Conservation (phyloP, 2,113 vertebrate species). For the Brienomyrus brachyistius region DNA sequence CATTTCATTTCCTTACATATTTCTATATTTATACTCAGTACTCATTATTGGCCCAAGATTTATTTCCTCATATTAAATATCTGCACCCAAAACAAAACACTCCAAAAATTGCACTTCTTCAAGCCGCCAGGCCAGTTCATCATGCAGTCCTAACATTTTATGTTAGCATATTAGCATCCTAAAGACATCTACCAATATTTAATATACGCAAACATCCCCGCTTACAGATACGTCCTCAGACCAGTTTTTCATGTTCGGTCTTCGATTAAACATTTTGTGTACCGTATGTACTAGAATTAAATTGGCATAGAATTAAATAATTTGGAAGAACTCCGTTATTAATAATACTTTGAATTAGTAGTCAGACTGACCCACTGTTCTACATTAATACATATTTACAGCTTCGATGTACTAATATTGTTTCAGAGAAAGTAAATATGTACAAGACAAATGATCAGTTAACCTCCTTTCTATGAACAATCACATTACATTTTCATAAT, state of each 20-base stretch:
- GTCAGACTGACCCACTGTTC: background rate
- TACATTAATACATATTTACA: background rate
- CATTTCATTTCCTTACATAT: background rate
- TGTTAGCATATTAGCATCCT: background rate
- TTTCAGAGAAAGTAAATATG: background rate
- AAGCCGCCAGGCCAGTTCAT: background rate
- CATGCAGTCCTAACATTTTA: conserved; percentile 14
- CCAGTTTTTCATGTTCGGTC: background rate
- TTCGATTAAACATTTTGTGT: background rate
- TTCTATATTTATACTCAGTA: background rate
- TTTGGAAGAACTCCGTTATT: conserved; percentile 10
- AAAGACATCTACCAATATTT: background rate
- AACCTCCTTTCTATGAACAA: background rate
- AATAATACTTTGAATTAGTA: conserved; percentile 16
- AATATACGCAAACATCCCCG: background rate
- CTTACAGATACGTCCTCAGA: background rate
- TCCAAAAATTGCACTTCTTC: background rate
- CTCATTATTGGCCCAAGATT: background rate
- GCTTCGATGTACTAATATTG: background rate
- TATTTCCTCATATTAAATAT: background rate
- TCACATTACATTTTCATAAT: background rate
- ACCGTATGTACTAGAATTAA: background rate
- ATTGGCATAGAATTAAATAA: conserved; percentile 26
- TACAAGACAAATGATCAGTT: background rate
- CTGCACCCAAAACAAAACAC: background rate